Evolutionary conservation across 2,113 vertebrate species (phyloP).

Genomic region (Hippocampus zosterae): DNA sequence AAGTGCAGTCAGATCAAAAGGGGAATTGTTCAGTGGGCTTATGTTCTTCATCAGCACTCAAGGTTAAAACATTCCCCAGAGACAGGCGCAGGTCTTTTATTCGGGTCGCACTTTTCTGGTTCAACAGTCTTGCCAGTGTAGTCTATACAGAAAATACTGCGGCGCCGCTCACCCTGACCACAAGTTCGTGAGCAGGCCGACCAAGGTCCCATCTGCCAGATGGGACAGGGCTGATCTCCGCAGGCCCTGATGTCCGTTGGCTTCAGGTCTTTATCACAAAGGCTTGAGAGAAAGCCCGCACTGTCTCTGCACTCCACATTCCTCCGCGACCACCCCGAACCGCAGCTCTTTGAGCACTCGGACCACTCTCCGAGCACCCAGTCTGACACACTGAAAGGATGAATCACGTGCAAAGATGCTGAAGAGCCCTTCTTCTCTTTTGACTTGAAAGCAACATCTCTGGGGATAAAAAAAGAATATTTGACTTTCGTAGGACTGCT

Average conservation of each 20-base stretch:
- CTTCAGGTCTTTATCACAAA: conserved; percentile 79
- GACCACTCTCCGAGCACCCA: conserved; percentile 93
- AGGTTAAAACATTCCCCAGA: conserved; percentile 64
- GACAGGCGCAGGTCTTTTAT: conserved; percentile 57
- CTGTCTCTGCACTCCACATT: conserved; percentile 82
- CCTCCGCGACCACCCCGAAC: conserved; percentile 87
- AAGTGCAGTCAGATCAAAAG: conserved; percentile 45
- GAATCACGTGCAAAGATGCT: conserved; percentile 76
- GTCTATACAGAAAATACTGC: conserved; percentile 76
- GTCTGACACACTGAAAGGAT: conserved; percentile 73
- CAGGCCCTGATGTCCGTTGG: conserved; percentile 84
- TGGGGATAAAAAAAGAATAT: conserved; percentile 91
- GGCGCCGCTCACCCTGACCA: conserved; percentile 72
- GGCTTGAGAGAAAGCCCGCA: conserved; percentile 72
- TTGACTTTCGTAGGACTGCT: conserved; percentile 81
- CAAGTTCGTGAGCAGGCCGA: conserved; percentile 81
- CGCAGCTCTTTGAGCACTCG: conserved; percentile 86
- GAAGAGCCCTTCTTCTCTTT: conserved; percentile 66
- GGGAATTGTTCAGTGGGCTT: neutral
- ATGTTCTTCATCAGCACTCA: conserved; percentile 73
- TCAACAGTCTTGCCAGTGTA: conserved; percentile 70
- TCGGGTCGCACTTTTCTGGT: conserved; percentile 71
- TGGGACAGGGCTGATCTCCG: conserved; percentile 80
- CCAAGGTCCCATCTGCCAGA: conserved; percentile 81
- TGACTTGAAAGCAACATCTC: conserved; percentile 75